Evolutionary conservation across 2,797 vertebrate species (phyloP).

Genomic region (Hippopotamyrus pictus): DNA sequence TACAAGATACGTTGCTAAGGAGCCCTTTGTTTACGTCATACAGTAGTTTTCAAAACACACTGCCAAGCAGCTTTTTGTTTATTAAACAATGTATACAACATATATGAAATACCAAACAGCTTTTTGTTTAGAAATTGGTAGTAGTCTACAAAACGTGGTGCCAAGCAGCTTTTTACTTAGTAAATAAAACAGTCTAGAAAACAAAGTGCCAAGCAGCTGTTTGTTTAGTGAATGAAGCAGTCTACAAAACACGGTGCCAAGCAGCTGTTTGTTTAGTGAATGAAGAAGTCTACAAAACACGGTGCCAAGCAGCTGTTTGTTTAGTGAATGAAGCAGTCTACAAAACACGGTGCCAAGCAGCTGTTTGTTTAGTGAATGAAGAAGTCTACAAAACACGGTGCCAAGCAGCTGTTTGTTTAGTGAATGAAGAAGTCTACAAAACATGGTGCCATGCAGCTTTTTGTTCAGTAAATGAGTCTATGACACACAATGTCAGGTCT

Average conservation of each 20-base stretch:
- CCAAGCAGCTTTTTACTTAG: neutral
- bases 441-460: neutral
- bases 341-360: neutral
- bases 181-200: neutral
- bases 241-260: neutral
- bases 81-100: neutral
- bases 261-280: neutral
- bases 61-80: neutral
- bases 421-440: neutral
- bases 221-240: neutral
- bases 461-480: neutral
- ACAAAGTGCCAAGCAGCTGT: neutral
- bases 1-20: neutral
- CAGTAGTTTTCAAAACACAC: neutral
- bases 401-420: neutral
- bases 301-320: neutral
- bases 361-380: neutral
- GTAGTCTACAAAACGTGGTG: neutral
- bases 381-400: neutral
- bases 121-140: neutral
- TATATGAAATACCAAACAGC: neutral
- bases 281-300: neutral
- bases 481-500: neutral
- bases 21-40: neutral
- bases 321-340: neutral